phyloP scores from a whole-genome alignment of 92 coral and sea anemone species.

The Pocillopora meandrina region DNA sequence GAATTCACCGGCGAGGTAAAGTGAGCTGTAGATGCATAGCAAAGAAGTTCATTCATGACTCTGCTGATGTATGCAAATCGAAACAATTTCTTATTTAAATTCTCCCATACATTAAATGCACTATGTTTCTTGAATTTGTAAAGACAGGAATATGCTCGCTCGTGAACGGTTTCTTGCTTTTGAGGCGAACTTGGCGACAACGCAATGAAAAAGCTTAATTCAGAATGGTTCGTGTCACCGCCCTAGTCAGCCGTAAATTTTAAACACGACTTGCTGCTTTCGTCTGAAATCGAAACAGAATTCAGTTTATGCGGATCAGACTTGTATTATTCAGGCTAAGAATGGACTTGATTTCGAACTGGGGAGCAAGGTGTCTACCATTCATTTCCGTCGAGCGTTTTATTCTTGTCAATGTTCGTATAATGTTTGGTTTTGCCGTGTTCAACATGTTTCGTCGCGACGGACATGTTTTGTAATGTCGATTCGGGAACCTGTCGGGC shows the following conservation, averaged over 20 bases:
- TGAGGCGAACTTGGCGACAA: not conserved
- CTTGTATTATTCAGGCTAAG: not conserved
- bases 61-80: conserved; percentile 99
- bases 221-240: conserved; percentile 19
- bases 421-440: not conserved
- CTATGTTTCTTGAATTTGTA: conserved; percentile 82
- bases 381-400: not conserved
- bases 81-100: conserved; percentile 99
- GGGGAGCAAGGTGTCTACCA: not conserved
- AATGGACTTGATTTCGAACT: not conserved
- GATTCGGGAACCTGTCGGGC: conserved; percentile 19
- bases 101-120: conserved; percentile 97
- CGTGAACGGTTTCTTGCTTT: not conserved
- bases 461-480: conserved; percentile 18
- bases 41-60: conserved; percentile 73
- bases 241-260: conserved; percentile 42
- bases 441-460: conserved; percentile 11
- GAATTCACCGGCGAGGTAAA: conserved; percentile 27
- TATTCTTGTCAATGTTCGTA: not conserved
- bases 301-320: not conserved
- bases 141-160: conserved; percentile 48
- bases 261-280: conserved; percentile 19
- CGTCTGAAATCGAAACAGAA: conserved; percentile 1
- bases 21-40: conserved; percentile 68
- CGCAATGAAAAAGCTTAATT: not conserved